phyloP scores from a whole-genome alignment of 1,140 invertebrate species.

The Thereuonema tuberculata region DNA sequence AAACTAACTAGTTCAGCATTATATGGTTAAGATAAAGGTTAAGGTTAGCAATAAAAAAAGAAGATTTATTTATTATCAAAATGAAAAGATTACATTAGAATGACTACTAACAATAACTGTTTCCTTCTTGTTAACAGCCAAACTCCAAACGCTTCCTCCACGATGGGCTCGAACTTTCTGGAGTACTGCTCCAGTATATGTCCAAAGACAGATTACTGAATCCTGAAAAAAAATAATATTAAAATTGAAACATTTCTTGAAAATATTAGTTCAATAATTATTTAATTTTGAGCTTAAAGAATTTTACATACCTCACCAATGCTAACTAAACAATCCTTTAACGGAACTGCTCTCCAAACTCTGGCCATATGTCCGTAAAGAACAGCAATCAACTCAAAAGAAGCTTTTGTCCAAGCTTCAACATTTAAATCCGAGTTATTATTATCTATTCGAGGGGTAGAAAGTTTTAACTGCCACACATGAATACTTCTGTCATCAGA shows the following conservation, averaged over 20 bases:
- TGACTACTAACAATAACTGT: too few species aligned
- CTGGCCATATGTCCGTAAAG: slow-evolving; percentile 60
- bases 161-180: slow-evolving; percentile 48
- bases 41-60: too few species aligned
- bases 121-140: slow-evolving; percentile 39
- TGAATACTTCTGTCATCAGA: slow-evolving; percentile 57
- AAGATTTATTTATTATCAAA: too few species aligned
- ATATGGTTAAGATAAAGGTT: too few species aligned
- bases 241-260: too few species aligned
- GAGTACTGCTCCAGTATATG: slow-evolving; percentile 41
- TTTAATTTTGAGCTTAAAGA: background rate
- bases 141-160: slow-evolving; percentile 51
- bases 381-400: slow-evolving; percentile 39
- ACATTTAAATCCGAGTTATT: slow-evolving; percentile 14
- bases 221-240: slow-evolving; percentile 39
- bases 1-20: too few species aligned
- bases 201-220: slow-evolving; percentile 53
- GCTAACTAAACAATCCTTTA: slow-evolving; percentile 26
- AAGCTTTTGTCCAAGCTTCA: slow-evolving; percentile 38
- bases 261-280: too few species aligned
- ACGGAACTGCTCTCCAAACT: slow-evolving; percentile 51
- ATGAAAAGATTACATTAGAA: too few species aligned
- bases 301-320: background rate
- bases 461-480: slow-evolving; percentile 44
- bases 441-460: slow-evolving; percentile 12